Base-by-base conservation (phyloP, 2,888 invertebrate genomes). In the Monopis laevigella region DNA sequence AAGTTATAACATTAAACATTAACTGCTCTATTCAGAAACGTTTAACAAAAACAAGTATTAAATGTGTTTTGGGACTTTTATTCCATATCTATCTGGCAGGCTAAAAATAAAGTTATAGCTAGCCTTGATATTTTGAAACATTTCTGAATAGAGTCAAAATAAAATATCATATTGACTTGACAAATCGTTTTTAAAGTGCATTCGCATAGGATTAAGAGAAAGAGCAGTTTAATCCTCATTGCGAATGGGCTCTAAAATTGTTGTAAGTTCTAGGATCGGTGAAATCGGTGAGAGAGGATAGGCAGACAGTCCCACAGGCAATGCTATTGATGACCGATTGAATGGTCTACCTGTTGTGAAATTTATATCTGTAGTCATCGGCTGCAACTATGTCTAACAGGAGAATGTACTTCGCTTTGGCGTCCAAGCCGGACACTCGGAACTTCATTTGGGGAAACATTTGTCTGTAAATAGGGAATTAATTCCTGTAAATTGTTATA, bases 361-460 rank as follows among this genome's bases (percentile, higher is more conserved):
- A 96, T 84, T 96, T 96, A 87, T 95, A 95, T 84, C 95, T 87
- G 87, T 96, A 97, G 86, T 98, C 98, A 82, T 99, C 98, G 50
- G 98, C 96, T 38, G 98, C 96, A 58, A 98, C 96, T 77, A 98
- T 96, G 86, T 99, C 98, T 90, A 98, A 87, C 61, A 99, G 88
- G 49, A 98, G 87, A 78, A 98, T 97, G 88, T 99, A 98, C 85
- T 99, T 99, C 69, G 97, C 94, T 84, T 97, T 95, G 74, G 96
- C 92, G 86, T 99, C 98, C 84, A 99, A 84, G 59, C 98, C 98
- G 67, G 94, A 93, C 62, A 98, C 93, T 69, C 97, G 92, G 82
- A 98, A 97, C 87, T 98, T 98, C 92, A 94, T 98, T 84, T 98
- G 96, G 64, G 98, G 98, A 84, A 99, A 99, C 95, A 99, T 98